Evolutionary conservation across 2,113 vertebrate genomes (phyloP).

Genomic region (Notothenia rossii): DNA sequence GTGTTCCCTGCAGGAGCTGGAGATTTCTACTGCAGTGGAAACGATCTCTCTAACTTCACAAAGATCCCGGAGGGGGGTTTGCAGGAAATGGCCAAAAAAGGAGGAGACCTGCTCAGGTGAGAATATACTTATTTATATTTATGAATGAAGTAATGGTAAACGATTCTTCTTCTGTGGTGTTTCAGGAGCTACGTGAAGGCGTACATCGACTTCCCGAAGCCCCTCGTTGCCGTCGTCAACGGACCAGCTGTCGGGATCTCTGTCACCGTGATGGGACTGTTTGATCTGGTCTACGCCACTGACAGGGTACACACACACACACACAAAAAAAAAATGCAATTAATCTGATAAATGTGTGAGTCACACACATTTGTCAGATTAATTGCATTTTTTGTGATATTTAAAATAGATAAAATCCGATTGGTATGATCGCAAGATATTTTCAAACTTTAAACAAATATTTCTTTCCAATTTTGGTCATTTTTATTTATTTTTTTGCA

Average conservation of each 20-base stretch:
- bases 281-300: conserved; percentile 75
- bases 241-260: conserved; percentile 73
- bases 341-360: too few relatives aligned
- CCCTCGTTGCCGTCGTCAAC: conserved; percentile 73
- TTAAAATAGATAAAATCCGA: too few relatives aligned
- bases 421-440: too few relatives aligned
- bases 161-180: not conserved
- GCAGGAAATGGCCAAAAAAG: conserved; percentile 76
- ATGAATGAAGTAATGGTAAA: not conserved
- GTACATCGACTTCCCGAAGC: conserved; percentile 77
- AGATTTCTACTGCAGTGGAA: conserved; percentile 94
- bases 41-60: conserved; percentile 91
- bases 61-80: conserved; percentile 64
- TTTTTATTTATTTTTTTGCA: too few relatives aligned
- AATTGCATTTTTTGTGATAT: too few relatives aligned
- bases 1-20: conserved; percentile 85
- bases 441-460: too few relatives aligned
- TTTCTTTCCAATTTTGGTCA: too few relatives aligned
- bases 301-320: conserved; percentile 51
- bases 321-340: too few relatives aligned
- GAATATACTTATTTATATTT: too few relatives aligned
- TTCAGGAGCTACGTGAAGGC: conserved; percentile 68
- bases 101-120: conserved; percentile 76
- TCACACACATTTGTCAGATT: too few relatives aligned
- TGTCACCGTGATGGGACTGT: conserved; percentile 65